A percentile compares a stretch with the other conserved stretches of the same genome.
Conservation (phyloP, 2,888 invertebrate genomes). For the Ophioninae sp. region DNA sequence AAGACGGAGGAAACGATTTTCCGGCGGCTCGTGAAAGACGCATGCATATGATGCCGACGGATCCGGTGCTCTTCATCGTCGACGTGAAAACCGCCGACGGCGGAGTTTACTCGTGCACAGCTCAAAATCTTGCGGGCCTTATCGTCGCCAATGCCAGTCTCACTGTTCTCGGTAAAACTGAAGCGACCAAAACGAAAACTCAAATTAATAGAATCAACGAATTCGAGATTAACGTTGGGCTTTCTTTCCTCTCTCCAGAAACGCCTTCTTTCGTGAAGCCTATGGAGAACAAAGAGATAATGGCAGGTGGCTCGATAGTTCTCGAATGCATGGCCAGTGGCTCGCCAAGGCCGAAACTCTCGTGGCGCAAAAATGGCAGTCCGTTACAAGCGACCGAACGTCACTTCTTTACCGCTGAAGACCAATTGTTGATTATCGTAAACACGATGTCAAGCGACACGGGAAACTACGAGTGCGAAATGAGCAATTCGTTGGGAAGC, state of each 20-base stretch:
- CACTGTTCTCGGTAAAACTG: conserved; percentile 85
- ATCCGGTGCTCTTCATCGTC: conserved; percentile 96
- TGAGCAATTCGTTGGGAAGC: conserved; percentile 92
- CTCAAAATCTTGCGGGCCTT: conserved; percentile 93
- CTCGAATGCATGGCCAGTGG: conserved; percentile 94
- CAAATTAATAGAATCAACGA: not conserved
- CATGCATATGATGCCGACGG: conserved; percentile 95
- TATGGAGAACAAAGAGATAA: conserved; percentile 92
- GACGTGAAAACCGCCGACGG: conserved; percentile 94
- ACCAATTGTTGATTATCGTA: conserved; percentile 93
- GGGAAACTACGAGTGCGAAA: conserved; percentile 94
- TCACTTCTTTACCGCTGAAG: conserved; percentile 93
- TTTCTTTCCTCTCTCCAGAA: conserved; percentile 82
- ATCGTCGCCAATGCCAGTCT: conserved; percentile 93
- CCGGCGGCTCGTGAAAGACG: conserved; percentile 96
- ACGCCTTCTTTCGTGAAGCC: conserved; percentile 92
- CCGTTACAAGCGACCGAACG: conserved; percentile 88
- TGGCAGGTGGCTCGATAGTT: conserved; percentile 91
- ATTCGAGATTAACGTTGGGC: not conserved
- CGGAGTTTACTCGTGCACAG: conserved; percentile 96
- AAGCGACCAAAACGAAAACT: not conserved
- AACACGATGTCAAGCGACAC: conserved; percentile 90
- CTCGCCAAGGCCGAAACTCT: conserved; percentile 90
- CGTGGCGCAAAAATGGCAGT: conserved; percentile 93
- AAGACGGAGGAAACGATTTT: conserved; percentile 96